Conservation (phyloP, 1,140 invertebrate genomes). For the Chironomus striatipennis region DNA sequence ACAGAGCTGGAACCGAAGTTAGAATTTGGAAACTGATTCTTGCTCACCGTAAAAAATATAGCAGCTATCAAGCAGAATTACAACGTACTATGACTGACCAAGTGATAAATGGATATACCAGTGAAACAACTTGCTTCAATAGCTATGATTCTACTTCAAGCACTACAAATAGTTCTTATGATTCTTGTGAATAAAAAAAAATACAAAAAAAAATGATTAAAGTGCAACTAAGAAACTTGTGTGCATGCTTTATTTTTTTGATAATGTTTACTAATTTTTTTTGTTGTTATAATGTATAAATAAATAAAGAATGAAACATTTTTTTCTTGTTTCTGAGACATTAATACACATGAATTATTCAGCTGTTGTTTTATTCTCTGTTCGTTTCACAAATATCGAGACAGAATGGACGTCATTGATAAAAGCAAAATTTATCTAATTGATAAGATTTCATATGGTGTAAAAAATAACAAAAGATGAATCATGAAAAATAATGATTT, state of each 20-base stretch:
- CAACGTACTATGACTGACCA: neutral
- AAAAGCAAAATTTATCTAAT: neutral
- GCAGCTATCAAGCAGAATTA: neutral
- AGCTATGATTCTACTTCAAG: slow-evolving; percentile 1
- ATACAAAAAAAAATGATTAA: neutral
- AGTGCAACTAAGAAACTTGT: neutral
- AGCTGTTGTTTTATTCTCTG: neutral
- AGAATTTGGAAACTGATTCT: slow-evolving; percentile 50
- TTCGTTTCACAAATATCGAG: neutral
- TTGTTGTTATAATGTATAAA: neutral
- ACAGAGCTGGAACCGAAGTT: slow-evolving; percentile 49
- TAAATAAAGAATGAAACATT: neutral
- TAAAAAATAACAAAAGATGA: neutral
- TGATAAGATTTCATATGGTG: no score
- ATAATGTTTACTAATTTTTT: neutral
- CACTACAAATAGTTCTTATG: neutral
- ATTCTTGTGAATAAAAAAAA: slow-evolving; percentile 6
- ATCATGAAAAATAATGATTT: neutral
- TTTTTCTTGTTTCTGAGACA: neutral
- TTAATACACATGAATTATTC: neutral
- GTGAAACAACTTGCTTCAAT: neutral
- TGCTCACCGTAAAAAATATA: slow-evolving; percentile 34
- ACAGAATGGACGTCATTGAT: neutral
- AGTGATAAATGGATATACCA: neutral
- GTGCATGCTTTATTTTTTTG: neutral